Evolutionary conservation across 2,113 vertebrate genomes (phyloP), one percentile per base, ranked within the genome.

Genomic region (Jacana jacana): DNA sequence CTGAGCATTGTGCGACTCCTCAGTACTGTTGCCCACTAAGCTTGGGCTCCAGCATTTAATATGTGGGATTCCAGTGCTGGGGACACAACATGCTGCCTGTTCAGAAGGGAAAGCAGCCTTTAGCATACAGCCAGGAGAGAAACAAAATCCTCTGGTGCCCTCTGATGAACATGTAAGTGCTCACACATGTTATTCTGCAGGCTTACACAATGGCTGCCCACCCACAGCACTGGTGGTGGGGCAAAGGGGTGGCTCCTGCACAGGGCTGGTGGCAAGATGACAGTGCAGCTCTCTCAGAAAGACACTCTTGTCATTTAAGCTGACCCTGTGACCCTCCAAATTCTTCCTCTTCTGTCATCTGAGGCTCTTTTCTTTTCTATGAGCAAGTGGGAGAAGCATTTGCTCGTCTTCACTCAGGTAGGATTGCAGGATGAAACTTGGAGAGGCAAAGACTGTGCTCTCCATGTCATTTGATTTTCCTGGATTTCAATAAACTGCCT

Each of bases 181-280:
- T 89, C 33, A 5, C 0, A 0, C 27, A 37, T 48, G 3, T 10
- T 61, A 11, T 88, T 65, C 57, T 35, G 9, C 65, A 39, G 64
- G 33, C 60, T 87, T 13, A 2, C 0, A 0, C 70, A 1, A 2
- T 12, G 70, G 4, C 35, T 52, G 64, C 72, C 30, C n/a, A 7
- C 52, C 35, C 10, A 3, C 7, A 1, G 19, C 18, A 8, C 8
- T 11, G 17, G 33, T 7, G 18, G 20, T 40, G 3, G 61, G 25
- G 19, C 17, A 1, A 4, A 7, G 16, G 37, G 6, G 9, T 48
- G 19, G 13, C 46, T 85, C 33, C 73, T 76, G 52, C 20, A 0
- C 22, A 8, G 42, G n/a, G 52, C 8, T 7, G 5, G 63, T 7
- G 60, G 64, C 37, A 33, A 9, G 44, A 17, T 51, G 37, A 39